Base-by-base conservation (phyloP, 2,888 invertebrate species). In the Ernsta delagoae region DNA sequence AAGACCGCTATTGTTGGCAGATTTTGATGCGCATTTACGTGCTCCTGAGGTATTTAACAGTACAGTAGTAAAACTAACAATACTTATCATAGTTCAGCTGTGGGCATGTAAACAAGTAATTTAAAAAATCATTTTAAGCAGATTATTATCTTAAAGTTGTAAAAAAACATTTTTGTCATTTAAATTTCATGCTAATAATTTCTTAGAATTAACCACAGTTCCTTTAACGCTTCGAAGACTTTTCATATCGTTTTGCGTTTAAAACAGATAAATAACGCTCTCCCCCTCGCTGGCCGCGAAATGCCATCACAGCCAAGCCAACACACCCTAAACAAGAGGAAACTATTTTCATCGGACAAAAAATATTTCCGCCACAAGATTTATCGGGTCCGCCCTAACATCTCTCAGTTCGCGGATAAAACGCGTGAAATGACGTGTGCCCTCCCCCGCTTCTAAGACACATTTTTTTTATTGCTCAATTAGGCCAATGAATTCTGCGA, bases 371-470 rank as follows among this genome's bases (percentile, higher is more conserved):
- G 87, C 82, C 77, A 75, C 72, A 85, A 90, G 92, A 93, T 92
- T 93, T 93, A 92, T 90, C 79, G 83, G 77, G 77, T 34, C 54
- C 77, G 81, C 82, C 86, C 84, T 83, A 31, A 34, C 34, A 3
- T 6, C 84, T 84, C 84, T 82, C 83, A 82, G 76, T 83, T 85
- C 82, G 77, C 81, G 86, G 79, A 88, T 90, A 90, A 90, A 90
- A 87, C 84, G 92, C 92, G 92, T 89, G 90, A 92, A 92, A 93
- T 92, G 92, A 90, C 89, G 90, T 92, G 90, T 89, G 89, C 84
- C 89, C 85, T 78, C 79, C 85, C 81, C 80, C 83, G 80, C 7
- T 12, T 8, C 16, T 57, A 75, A 79, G 79, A 79, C 85, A 84
- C 84, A 80, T 86, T 86, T 50, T 77, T 88, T 89, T 88, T 90